phyloP scores from a whole-genome alignment of 2,888 invertebrate species.

The Cenopis cana region DNA sequence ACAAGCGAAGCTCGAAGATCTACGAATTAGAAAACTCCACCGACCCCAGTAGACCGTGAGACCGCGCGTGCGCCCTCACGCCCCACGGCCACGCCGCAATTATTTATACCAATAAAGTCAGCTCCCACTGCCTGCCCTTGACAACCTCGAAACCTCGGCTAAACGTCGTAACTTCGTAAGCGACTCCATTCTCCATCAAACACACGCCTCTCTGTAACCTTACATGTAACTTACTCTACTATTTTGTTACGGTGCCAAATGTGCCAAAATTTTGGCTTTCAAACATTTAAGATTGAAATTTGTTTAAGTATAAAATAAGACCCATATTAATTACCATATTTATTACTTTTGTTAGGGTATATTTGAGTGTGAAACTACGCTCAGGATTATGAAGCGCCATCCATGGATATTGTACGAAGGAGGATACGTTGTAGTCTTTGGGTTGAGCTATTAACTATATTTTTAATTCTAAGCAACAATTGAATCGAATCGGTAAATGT shows the following conservation, averaged over 20 bases:
- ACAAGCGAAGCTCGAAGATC: not conserved
- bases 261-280: too few species aligned
- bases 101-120: constrained; percentile 45
- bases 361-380: constrained; percentile 33
- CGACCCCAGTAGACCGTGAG: constrained; percentile 32
- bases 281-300: too few species aligned
- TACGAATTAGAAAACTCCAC: not conserved
- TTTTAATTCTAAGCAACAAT: not conserved
- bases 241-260: constrained; percentile 38
- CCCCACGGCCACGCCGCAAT: constrained; percentile 41
- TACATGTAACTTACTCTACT: constrained; percentile 22
- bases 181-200: not conserved
- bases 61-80: constrained; percentile 41
- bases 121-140: constrained; percentile 24
- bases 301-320: too few species aligned
- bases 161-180: constrained; percentile 11
- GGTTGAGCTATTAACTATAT: constrained; percentile 1
- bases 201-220: not conserved
- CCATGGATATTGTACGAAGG: not conserved
- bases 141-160: not conserved
- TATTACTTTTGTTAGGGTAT: too few species aligned
- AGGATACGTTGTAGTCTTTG: not conserved
- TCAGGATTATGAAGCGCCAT: constrained; percentile 5
- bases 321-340: too few species aligned
- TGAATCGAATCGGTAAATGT: not conserved